These are phyloP conservation scores for Pseudococcus viburni DNA, from an alignment of 2,888 invertebrate species.

Conservation along the genomic window DNA sequence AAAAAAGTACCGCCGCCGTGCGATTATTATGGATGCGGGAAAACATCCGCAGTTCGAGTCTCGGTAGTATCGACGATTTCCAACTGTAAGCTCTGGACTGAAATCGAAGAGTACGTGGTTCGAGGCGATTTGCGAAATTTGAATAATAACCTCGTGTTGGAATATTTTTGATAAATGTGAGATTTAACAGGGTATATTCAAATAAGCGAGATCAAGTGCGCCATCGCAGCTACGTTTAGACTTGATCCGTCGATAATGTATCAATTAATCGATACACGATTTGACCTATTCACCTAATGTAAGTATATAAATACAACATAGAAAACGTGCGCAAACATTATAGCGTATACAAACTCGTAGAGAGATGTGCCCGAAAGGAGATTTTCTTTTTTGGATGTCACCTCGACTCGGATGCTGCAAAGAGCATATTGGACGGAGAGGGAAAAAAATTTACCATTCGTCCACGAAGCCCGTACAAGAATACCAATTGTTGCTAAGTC, in stretches of 20 bases:
- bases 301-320: neutral
- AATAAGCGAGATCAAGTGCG: slow-evolving; percentile 40
- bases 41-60: neutral
- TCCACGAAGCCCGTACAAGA: slow-evolving; percentile 23
- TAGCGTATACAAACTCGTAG: slow-evolving; percentile 5
- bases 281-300: slow-evolving; percentile 59
- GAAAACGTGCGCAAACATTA: slow-evolving; percentile 35
- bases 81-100: neutral
- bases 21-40: slow-evolving; percentile 12
- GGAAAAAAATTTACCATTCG: neutral
- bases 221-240: neutral
- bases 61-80: neutral
- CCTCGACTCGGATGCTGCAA: slow-evolving; percentile 24
- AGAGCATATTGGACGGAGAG: neutral
- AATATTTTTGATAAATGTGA: slow-evolving; percentile 49
- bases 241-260: slow-evolving; percentile 51
- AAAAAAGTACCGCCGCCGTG: neutral
- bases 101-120: neutral
- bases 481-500: slow-evolving; percentile 48
- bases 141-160: slow-evolving; percentile 9
- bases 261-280: slow-evolving; percentile 62
- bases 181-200: slow-evolving; percentile 12
- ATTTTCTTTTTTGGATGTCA: slow-evolving; percentile 56
- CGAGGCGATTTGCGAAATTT: slow-evolving; percentile 50
- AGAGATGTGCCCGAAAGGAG: slow-evolving; percentile 26